phyloP scores from a whole-genome alignment of 2,113 vertebrate genomes.

The Halichoeres trimaculatus region DNA sequence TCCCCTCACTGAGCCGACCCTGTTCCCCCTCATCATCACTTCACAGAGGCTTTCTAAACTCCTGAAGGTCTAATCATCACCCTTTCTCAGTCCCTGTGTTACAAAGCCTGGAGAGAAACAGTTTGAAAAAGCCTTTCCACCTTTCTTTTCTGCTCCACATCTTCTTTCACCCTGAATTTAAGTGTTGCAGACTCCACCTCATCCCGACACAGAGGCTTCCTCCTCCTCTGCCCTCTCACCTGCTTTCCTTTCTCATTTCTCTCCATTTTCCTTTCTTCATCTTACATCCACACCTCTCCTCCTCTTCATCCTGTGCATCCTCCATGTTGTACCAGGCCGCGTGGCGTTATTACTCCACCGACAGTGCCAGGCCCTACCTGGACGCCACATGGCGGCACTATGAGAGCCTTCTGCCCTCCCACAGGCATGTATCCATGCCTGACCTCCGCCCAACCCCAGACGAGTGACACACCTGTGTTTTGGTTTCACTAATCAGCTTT shows the following conservation, averaged over 20 bases:
- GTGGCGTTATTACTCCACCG: slow-evolving; percentile 88
- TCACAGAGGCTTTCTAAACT: slow-evolving; percentile 3
- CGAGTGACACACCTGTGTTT: slow-evolving; percentile 63
- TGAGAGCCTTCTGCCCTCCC: slow-evolving; percentile 85
- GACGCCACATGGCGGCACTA: slow-evolving; percentile 86
- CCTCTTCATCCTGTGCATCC: slow-evolving; percentile 67
- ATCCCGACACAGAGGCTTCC: background rate
- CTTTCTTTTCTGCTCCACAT: slow-evolving; percentile 2
- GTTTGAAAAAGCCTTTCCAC: background rate
- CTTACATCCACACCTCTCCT: background rate
- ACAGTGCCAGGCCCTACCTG: slow-evolving; percentile 83
- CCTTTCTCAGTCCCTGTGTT: background rate
- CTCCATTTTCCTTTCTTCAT: background rate
- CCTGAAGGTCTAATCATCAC: background rate
- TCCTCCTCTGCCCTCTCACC: too few relatives aligned
- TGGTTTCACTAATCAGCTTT: slow-evolving; percentile 86
- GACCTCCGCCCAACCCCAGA: slow-evolving; percentile 77
- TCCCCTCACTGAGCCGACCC: slow-evolving; percentile 4
- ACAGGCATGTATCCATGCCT: slow-evolving; percentile 88
- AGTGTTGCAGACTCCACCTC: background rate
- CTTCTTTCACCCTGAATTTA: background rate
- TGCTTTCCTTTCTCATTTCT: too few relatives aligned
- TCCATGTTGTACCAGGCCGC: slow-evolving; percentile 84
- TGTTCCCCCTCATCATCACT: slow-evolving; percentile 12
- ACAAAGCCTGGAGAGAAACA: background rate